Base-by-base conservation (phyloP, 2,888 invertebrate genomes). In the Hofmannophila pseudospretella region DNA sequence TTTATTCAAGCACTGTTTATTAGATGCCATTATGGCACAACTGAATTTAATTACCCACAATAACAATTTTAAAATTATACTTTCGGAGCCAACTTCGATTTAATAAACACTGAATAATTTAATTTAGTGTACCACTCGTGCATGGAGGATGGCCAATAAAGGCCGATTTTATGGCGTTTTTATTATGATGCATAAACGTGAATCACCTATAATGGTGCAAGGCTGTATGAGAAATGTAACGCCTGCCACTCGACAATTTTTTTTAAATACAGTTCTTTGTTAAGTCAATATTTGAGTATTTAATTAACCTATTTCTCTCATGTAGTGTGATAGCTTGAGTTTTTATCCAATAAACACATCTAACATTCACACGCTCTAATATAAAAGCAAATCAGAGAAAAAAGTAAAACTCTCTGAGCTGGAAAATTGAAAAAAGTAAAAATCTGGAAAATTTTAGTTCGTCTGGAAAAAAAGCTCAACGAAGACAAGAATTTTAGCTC, bases 171-270 rank as follows among this genome's bases (percentile, higher is more conserved):
- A 86, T 84, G 60, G 74, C 66, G 51, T 69, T 85, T 85, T 85
- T 85, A 86, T 84, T 81, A 77, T 84, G 82, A 81, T 75, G 74
- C 80, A 82, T 77, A 75, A 80, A 75, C 77, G 72, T 82, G 75
- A 80, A 85, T 84, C 79, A 80, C 64, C 67, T 39, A 36, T 42
- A 42, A 42, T 42, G 39, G 37, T 12, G 11, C 14, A 30, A 39
- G 35, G 38, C 38, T n/a, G 31, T 35, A 38, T 35, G 41, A 41
- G 38, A 34, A 41, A 42, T 32, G 26, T 28, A 27, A 33, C 55
- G 51, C 53, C 47, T 54, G 50, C 46, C 60, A 55, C 63, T 67
- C 61, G 51, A n/a, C 58, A 64, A 66, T 64, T 66, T 66, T 51
- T 65, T 66, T 60, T 62, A 63, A 61, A 62, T 55, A 57, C 45